These are phyloP conservation scores for Silvanus unidentatus DNA, from an alignment of 2,888 invertebrate genomes.

Conservation along the genomic window DNA sequence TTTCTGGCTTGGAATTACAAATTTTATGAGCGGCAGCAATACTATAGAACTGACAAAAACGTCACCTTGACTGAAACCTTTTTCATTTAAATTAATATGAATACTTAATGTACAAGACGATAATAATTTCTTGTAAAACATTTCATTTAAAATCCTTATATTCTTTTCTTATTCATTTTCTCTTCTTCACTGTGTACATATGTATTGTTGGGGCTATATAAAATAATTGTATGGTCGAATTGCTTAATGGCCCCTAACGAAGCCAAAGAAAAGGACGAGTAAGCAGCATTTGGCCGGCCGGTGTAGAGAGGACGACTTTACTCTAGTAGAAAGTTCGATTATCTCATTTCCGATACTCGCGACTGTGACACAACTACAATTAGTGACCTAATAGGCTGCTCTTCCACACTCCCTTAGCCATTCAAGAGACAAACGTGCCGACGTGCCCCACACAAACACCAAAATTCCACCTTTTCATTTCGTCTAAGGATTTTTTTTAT, in stretches of 20 bases:
- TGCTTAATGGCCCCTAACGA: too few species aligned
- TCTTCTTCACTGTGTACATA: too few species aligned
- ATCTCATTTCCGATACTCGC: conserved; percentile 43
- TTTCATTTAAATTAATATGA: too few species aligned
- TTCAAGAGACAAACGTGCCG: conserved; percentile 32
- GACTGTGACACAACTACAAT: conserved; percentile 41
- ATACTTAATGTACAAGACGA: too few species aligned
- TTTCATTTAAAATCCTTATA: too few species aligned
- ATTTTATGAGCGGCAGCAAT: not conserved
- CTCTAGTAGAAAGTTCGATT: conserved; percentile 40
- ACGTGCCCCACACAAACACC: conserved; percentile 26
- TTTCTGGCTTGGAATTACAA: conserved; percentile 5
- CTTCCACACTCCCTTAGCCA: conserved; percentile 30
- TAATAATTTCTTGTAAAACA: too few species aligned
- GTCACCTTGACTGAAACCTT: too few species aligned
- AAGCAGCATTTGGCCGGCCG: conserved; percentile 1
- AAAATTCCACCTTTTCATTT: conserved; percentile 30
- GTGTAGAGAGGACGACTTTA: conserved; percentile 17
- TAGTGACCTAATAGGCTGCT: conserved; percentile 40
- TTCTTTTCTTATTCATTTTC: too few species aligned
- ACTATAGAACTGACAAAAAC: too few species aligned
- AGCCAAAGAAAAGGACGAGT: too few species aligned
- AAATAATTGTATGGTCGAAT: too few species aligned
- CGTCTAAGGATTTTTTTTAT: conserved; percentile 16
- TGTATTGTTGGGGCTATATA: too few species aligned